Evolutionary conservation across 1,140 invertebrate species (phyloP).

Genomic region (Apis florea): DNA sequence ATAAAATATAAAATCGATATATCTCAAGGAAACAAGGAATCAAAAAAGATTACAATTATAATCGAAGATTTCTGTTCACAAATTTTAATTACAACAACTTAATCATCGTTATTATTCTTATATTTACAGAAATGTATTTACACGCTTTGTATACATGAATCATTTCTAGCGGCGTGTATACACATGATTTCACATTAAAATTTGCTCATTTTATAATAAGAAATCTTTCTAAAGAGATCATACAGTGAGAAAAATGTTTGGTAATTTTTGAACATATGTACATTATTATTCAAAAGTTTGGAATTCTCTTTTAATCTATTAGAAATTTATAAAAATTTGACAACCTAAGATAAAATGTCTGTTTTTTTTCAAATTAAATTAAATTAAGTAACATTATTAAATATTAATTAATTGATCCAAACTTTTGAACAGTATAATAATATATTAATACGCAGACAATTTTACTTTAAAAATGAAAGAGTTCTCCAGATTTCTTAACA

Average conservation of each 20-base stretch:
- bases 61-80: no score
- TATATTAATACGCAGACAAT: not conserved
- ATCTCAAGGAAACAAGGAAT: not conserved
- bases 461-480: not conserved
- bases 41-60: no score
- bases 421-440: no score
- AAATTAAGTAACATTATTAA: no score
- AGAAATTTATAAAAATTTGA: no score
- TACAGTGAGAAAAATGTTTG: not conserved
- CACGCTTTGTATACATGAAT: not conserved
- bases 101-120: not conserved
- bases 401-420: no score
- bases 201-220: not conserved
- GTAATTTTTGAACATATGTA: not conserved
- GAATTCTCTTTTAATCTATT: no score
- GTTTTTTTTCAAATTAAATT: no score
- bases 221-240: not conserved
- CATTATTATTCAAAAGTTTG: not conserved
- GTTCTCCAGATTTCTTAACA: not conserved
- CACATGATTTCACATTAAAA: not conserved
- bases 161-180: not conserved
- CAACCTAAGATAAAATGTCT: no score
- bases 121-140: constrained; percentile 41
- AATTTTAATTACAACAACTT: not conserved
- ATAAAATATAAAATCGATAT: not conserved